Conservation (phyloP, 2,113 vertebrate species). For the Scomber scombrus region DNA sequence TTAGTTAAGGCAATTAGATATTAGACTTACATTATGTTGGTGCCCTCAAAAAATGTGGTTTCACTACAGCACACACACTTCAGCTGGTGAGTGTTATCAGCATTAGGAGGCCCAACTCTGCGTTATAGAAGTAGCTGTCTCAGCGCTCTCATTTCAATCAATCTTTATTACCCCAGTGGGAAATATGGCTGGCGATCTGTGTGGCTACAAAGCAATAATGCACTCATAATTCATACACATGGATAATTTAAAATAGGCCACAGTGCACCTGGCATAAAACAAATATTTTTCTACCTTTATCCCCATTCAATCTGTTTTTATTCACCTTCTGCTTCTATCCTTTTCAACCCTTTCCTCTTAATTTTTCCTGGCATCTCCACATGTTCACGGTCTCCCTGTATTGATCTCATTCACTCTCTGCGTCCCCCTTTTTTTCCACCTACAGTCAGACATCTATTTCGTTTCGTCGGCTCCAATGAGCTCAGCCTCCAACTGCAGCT, state of each 20-base stretch:
- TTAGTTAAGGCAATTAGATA: not conserved
- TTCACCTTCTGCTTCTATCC: constrained; percentile 4
- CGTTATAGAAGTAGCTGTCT: constrained; percentile 49
- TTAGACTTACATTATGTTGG: not conserved
- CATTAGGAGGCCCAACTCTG: constrained; percentile 6
- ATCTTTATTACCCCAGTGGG: constrained; percentile 67
- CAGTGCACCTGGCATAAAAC: constrained; percentile 17
- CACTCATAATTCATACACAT: constrained; percentile 57
- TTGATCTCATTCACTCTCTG: constrained; percentile 19
- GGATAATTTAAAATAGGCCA: constrained; percentile 41
- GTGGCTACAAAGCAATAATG: constrained; percentile 59
- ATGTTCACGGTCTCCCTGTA: not conserved
- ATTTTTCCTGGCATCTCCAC: constrained; percentile 5
- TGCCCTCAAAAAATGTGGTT: not conserved
- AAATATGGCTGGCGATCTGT: constrained; percentile 58
- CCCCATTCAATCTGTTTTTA: not conserved
- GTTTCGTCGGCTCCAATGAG: constrained; percentile 89
- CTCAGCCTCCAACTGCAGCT: constrained; percentile 90
- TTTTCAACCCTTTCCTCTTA: constrained; percentile 5
- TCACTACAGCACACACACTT: not conserved
- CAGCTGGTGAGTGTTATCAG: constrained; percentile 12
- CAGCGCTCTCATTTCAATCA: constrained; percentile 66
- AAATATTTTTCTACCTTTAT: constrained; percentile 1
- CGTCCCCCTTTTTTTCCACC: constrained; percentile 47
- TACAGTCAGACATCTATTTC: constrained; percentile 98